Evolutionary conservation across 2,797 vertebrate species (phyloP), one percentile per base, ranked within the genome.

Genomic region (Falco biarmicus): DNA sequence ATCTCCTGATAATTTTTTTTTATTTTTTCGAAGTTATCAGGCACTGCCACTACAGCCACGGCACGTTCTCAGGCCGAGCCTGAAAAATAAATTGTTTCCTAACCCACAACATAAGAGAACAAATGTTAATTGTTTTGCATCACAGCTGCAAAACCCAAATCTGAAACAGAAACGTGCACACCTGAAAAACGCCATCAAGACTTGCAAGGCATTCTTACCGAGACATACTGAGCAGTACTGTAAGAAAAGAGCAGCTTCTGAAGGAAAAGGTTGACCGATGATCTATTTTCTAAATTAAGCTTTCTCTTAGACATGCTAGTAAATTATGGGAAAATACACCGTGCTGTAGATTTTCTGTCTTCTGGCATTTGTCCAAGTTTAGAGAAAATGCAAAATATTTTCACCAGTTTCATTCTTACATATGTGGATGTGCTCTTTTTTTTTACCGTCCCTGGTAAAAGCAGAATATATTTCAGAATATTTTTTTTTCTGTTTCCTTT

Each of bases 81-180:
- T 41, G 39, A 41, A 13, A 41, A 41, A 41, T 41, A 41, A 41
- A 41, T 13, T 41, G 39, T 41, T 41, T 41, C 39, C 39, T 41
- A 41, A 41, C 39, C 39, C 39, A 41, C 39, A 41, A 41, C 39
- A 41, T 41, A 41, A 6, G 39, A 41, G 39, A 41, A 41, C 39
- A 41, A 41, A 41, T 41, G 39, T 41, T 41, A 41, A 41, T 11
- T 11, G 39, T 41, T 41, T 24, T 1, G 14, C 6, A 56, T 2
- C 1, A 0, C 1, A 17, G 82, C 60, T n/a, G 28, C 71, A 54
- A 73, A 74, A 29, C 3, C 2, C 51, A 37, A 32, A 47, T 8
- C 34, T 39, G 32, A 65, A 57, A 64, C 13, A 31, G 47, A 45
- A 64, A 37, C 0, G 2, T 2, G 16, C 10, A 5, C 0, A 7